phyloP scores from a whole-genome alignment of 2,113 vertebrate species.

The Gavialis gangeticus region DNA sequence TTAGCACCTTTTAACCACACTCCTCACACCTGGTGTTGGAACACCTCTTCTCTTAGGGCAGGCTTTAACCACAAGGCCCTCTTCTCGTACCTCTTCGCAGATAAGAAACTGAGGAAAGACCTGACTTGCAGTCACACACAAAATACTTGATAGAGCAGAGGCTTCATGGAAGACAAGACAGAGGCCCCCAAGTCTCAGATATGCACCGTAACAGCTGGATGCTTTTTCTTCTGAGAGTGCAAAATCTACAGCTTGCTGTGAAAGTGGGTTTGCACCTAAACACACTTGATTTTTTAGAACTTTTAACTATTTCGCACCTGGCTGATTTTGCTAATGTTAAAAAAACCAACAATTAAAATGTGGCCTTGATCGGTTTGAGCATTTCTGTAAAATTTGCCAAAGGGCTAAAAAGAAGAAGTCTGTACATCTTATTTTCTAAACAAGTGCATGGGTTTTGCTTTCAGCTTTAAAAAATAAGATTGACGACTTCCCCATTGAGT shows the following conservation, averaged over 20 bases:
- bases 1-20: background rate
- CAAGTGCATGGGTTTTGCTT: background rate
- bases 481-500: background rate
- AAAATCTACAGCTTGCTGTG: background rate
- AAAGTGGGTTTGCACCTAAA: background rate
- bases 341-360: background rate
- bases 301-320: background rate
- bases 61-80: background rate
- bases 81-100: background rate
- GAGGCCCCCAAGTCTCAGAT: background rate
- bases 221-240: no score
- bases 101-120: background rate
- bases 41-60: no score
- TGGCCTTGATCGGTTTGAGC: fast-evolving
- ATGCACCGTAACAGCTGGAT: background rate
- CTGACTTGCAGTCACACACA: background rate
- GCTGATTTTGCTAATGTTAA: background rate
- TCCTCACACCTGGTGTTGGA: background rate
- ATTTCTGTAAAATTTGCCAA: background rate
- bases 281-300: background rate
- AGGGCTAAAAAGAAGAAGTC: fast-evolving
- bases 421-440: fast-evolving
- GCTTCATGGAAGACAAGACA: background rate
- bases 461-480: background rate
- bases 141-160: background rate